Base-by-base conservation (phyloP, 2,797 vertebrate genomes). In the Pteronotus mesoamericanus region DNA sequence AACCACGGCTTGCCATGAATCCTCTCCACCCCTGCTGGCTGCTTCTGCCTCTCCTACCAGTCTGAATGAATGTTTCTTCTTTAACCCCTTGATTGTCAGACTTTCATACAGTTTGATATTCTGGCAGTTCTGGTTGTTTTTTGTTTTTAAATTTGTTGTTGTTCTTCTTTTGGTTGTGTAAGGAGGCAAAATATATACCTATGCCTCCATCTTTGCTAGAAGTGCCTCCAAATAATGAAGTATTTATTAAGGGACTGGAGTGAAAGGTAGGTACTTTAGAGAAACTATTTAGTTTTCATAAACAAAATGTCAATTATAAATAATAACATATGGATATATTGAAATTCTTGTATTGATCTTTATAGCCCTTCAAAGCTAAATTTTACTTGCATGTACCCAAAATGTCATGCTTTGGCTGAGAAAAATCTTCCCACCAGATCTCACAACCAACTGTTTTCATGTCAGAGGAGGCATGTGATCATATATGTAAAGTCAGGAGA, bases 261-360 rank as follows among this genome's bases (percentile, higher is more conserved):
- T 74, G 34, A 87, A 78, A 83, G 26, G 22, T 61, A 78, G 22
- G 11, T 83, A 6, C 32, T 86, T 86, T 83, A 24, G 34, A 26
- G 48, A 57, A 53, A 12, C 34, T 69, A 80, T 72, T 66, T 80
- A 24, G 46, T 61, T 91, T 79, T 84, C 61, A 74, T 29, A 57
- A 94, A 74, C 34, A 83, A 87, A 93, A 85, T 24, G 37, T 16
- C 78, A 44, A 32, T 71, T 61, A 79, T 66, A 92, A 93, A 86
- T 16, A 78, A 34, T 57, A 93, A 68, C 1, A 53, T 86, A 16
- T 66, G 37, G 80, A 42, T 64, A 42, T 37, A 6, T 39, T 68
- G 59, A 92, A 89, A 80, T 6, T 53, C 46, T 80, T 57, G 37
- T 64, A 32, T 64, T 44, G 39, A 51, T 61, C 53, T 84, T 79